These are phyloP conservation scores for Pantala flavescens DNA, from an alignment of 1,140 invertebrate genomes.

Conservation along the genomic window DNA sequence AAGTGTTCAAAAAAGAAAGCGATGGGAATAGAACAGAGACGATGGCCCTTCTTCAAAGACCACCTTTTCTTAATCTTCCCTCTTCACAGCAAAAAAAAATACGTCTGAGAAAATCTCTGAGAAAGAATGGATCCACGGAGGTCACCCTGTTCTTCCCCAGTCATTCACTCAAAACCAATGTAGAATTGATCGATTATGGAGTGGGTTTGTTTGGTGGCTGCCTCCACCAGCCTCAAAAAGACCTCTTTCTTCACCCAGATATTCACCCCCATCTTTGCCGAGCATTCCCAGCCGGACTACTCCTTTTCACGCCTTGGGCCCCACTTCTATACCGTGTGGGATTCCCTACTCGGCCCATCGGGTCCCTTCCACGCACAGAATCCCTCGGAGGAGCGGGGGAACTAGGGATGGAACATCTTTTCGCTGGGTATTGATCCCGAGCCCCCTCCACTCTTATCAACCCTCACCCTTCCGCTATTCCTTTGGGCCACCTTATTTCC, in stretches of 20 bases:
- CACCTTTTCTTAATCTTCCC: no score
- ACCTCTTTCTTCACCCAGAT: no score
- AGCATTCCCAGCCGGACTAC: no score
- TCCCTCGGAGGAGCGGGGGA: not conserved
- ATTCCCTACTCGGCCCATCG: no score
- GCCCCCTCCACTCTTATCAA: conserved; percentile 1
- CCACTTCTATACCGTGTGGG: no score
- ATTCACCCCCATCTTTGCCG: no score
- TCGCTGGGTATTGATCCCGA: not conserved
- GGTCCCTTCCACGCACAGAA: not conserved
- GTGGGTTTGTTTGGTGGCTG: not conserved
- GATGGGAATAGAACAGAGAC: not conserved
- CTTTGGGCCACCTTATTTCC: not conserved
- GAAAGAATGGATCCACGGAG: no score
- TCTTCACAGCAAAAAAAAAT: no score
- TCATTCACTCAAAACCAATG: not conserved
- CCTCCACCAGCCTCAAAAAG: not conserved
- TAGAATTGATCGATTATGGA: not conserved
- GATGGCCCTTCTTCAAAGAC: no score
- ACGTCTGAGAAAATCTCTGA: no score
- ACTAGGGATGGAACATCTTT: not conserved
- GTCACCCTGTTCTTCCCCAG: not conserved
- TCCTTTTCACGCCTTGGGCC: no score
- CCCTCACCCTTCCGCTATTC: not conserved
- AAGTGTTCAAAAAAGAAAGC: not conserved